Percentiles rank a stretch among this genome's conserved stretches.
These are phyloP conservation scores for Digitonthophagus gazella DNA, from an alignment of 2,888 invertebrate species.

Conservation along the genomic window DNA sequence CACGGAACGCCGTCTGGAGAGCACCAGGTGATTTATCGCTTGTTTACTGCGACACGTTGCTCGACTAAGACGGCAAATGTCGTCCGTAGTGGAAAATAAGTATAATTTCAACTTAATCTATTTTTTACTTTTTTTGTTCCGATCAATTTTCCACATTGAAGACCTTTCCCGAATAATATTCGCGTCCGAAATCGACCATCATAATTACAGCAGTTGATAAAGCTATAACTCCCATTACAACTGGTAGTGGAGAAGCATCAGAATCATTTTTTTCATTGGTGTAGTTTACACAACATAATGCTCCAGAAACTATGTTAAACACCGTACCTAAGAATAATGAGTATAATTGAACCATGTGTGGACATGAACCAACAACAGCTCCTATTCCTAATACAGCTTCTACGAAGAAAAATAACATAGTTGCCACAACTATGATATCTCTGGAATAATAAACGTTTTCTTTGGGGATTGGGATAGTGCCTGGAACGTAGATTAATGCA, in stretches of 20 bases:
- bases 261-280: neutral
- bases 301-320: neutral
- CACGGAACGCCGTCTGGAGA: neutral
- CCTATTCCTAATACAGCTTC: neutral
- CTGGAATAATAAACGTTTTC: neutral
- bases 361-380: neutral
- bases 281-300: neutral
- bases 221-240: neutral
- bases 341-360: neutral
- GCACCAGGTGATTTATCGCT: slow-evolving; percentile 11
- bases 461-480: neutral
- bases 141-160: neutral
- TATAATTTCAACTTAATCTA: neutral
- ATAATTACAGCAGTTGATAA: neutral
- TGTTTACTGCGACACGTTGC: slow-evolving; percentile 10
- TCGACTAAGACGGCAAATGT: slow-evolving; percentile 4
- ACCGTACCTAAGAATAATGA: neutral
- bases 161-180: neutral
- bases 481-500: neutral
- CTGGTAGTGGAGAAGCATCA: neutral
- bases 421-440: neutral
- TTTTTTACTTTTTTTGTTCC: neutral
- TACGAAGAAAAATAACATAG: neutral
- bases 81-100: neutral
- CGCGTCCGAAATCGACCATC: neutral